These are phyloP conservation scores for Polyommatus icarus DNA, from an alignment of 2,888 invertebrate species.

Conservation along the genomic window DNA sequence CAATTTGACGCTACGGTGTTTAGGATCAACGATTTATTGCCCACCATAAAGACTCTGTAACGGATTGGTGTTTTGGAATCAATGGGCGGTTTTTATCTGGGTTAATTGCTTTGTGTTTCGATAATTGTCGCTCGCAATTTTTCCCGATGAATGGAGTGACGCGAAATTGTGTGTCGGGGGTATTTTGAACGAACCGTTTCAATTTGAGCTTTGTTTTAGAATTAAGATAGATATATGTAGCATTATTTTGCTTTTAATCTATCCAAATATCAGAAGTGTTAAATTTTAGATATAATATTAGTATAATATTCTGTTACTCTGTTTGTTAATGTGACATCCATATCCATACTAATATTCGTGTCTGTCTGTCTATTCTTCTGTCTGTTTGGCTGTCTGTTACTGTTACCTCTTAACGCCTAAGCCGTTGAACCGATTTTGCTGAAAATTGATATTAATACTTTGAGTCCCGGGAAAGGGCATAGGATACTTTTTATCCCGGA, in stretches of 20 bases:
- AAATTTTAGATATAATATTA: too few relatives aligned
- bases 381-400: too few relatives aligned
- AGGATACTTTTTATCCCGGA: too few relatives aligned
- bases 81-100: conserved; percentile 35
- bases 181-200: not conserved
- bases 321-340: too few relatives aligned
- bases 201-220: not conserved
- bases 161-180: conserved; percentile 22
- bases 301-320: too few relatives aligned
- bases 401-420: too few relatives aligned
- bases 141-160: conserved; percentile 27
- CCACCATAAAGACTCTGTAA: conserved; percentile 19
- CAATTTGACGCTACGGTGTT: not conserved
- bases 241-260: not conserved
- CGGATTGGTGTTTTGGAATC: conserved; percentile 32
- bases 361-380: too few relatives aligned
- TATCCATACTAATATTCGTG: too few relatives aligned
- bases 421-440: too few relatives aligned
- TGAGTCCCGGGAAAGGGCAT: too few relatives aligned
- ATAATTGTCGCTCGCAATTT: conserved; percentile 37
- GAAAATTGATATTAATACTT: too few relatives aligned
- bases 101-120: conserved; percentile 37
- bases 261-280: not conserved
- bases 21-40: not conserved
- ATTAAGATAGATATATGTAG: not conserved